A percentile compares a stretch with the other conserved stretches of the same genome.
Evolutionary conservation across 2,113 vertebrate species (phyloP).

Genomic region (Toxotes jaculatrix): DNA sequence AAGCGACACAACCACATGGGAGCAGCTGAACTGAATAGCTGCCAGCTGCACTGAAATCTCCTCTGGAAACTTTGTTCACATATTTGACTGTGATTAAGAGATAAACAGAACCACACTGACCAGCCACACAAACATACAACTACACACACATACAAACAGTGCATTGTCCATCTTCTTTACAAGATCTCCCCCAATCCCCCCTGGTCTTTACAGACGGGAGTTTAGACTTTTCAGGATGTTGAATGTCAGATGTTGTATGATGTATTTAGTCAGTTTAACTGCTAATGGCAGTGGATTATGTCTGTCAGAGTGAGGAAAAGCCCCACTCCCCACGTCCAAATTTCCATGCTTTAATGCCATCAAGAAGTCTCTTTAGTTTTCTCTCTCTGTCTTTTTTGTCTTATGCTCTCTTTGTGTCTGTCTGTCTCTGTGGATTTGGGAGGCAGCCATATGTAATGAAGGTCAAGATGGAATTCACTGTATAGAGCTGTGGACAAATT

Average conservation of each 20-base stretch:
- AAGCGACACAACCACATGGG: slow-evolving; percentile 27
- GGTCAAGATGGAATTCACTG: not conserved
- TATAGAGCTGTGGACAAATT: not conserved
- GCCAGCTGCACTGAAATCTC: slow-evolving; percentile 66
- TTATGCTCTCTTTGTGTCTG: not conserved
- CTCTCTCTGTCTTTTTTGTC: not conserved
- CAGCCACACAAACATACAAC: slow-evolving; percentile 43
- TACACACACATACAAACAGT: slow-evolving; percentile 49
- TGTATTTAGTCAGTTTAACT: slow-evolving; percentile 56
- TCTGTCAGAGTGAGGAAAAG: slow-evolving; percentile 50
- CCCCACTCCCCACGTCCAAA: slow-evolving; percentile 9
- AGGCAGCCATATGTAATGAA: slow-evolving; percentile 3
- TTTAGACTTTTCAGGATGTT: slow-evolving; percentile 57
- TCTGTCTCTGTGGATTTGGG: slow-evolving; percentile 26
- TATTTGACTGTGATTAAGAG: slow-evolving; percentile 74
- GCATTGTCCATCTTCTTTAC: slow-evolving; percentile 43
- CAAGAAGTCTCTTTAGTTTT: not conserved
- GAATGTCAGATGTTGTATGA: slow-evolving; percentile 48
- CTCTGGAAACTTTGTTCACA: slow-evolving; percentile 63
- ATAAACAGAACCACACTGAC: slow-evolving; percentile 71
- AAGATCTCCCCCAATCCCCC: slow-evolving; percentile 35
- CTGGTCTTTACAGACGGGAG: slow-evolving; percentile 33
- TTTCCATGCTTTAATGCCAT: slow-evolving; percentile 49
- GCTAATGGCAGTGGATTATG: slow-evolving; percentile 63
- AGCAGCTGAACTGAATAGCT: slow-evolving; percentile 60